A percentile compares a stretch with the other conserved stretches of the same genome.
These are phyloP conservation scores for Drosophila neutralis DNA, from an alignment of 2,888 invertebrate species.

Conservation along the genomic window DNA sequence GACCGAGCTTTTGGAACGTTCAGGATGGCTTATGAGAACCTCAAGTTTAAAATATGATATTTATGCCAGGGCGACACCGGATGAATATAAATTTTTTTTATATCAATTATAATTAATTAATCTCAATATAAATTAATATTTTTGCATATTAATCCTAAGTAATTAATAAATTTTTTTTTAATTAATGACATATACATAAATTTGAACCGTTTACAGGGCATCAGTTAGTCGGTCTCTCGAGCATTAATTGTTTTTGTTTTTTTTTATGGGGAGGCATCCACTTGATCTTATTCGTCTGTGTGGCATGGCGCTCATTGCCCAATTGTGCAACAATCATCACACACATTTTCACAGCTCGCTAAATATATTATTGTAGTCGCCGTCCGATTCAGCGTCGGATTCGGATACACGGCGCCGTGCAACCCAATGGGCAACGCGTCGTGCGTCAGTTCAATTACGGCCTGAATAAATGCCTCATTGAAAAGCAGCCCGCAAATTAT, in stretches of 20 bases:
- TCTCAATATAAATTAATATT: neutral
- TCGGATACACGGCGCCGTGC: slow-evolving; percentile 25
- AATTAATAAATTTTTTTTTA: neutral
- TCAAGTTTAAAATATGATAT: neutral
- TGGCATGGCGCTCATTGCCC: slow-evolving; percentile 8
- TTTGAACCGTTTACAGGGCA: neutral
- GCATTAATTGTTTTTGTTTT: neutral
- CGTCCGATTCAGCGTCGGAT: neutral
- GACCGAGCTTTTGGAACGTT: no score
- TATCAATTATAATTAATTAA: neutral
- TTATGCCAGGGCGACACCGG: neutral
- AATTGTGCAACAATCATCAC: slow-evolving; percentile 18
- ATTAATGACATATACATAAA: neutral
- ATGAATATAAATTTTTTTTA: neutral
- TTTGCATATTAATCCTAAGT: neutral
- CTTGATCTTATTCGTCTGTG: neutral
- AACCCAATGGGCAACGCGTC: slow-evolving; percentile 41
- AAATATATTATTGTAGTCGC: slow-evolving; percentile 23
- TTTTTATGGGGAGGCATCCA: neutral
- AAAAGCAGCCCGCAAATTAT: slow-evolving; percentile 50
- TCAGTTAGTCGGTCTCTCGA: neutral
- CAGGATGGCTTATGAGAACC: neutral
- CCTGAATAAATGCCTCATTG: slow-evolving; percentile 58
- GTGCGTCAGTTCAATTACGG: slow-evolving; percentile 69
- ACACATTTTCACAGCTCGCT: slow-evolving; percentile 42